phyloP scores from a whole-genome alignment of 2,113 vertebrate genomes.

The Pithys albifrons region DNA sequence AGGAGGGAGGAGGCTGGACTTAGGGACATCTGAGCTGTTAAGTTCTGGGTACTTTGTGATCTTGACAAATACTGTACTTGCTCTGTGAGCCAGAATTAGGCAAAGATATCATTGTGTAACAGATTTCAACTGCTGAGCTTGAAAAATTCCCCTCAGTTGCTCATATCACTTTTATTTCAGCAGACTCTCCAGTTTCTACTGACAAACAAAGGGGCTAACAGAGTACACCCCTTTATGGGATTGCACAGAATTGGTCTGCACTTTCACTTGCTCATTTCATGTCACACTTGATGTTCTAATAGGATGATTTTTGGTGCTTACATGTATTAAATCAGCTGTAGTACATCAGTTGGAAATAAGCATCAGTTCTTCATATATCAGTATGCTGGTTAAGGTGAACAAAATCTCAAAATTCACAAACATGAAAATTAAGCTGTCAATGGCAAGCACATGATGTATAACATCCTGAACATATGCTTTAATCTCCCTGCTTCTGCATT shows the following conservation, averaged over 20 bases:
- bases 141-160: not conserved
- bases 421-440: conserved; percentile 23
- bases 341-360: not conserved
- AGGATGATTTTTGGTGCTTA: not conserved
- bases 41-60: not conserved
- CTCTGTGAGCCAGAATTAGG: not conserved
- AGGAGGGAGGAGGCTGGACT: not conserved
- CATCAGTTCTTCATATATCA: conserved; percentile 40
- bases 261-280: not conserved
- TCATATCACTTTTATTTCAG: not conserved
- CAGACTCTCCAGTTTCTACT: not conserved
- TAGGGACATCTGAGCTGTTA: not conserved
- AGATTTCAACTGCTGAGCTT: not conserved
- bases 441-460: not conserved
- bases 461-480: not conserved
- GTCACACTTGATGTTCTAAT: not conserved
- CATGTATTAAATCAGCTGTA: conserved; percentile 29
- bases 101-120: not conserved
- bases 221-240: not conserved
- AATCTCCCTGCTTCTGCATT: not conserved
- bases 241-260: not conserved
- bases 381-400: conserved; percentile 18
- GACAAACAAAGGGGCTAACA: not conserved
- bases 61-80: not conserved
- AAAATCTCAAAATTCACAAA: conserved; percentile 22